Evolutionary conservation across 2,888 invertebrate genomes (phyloP), one percentile per base, ranked within the genome.

Genomic region (Acheta domesticus): DNA sequence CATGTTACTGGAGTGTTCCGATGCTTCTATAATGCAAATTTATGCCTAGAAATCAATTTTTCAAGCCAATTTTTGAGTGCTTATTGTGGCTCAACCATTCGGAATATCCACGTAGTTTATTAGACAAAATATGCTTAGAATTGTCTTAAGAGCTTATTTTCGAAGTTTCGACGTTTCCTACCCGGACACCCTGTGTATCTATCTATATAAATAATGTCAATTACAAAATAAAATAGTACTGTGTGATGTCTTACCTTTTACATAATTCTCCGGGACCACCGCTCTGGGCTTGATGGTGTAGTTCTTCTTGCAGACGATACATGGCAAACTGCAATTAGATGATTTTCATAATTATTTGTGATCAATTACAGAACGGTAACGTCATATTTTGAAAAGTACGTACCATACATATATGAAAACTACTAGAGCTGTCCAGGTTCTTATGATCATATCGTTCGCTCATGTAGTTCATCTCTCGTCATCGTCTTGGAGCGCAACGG

Each of bases 231-330:
- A 36, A 36, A 8, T 8, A 36, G 8, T 36, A 36, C 36, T 36
- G 36, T 36, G 36, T 8, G 5, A 36, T 8, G 50, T 79, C 83
- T 85, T 88, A 93, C 93, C 93, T 91, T 93, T 93, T 81, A 93
- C 91, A 89, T 93, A 93, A 87, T 90, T 90, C 85, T 93, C 91
- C 62, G 93, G 93, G 83, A 92, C 86, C 82, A 93, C 91, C 80
- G 92, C 91, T 83, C 92, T 89, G 19, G 93, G 92, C 85, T 91
- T 91, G 82, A 92, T 86, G 80, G 91, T 91, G 77, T 84, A 83
- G 81, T 86, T 86, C 77, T 84, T 83, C 80, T 84, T 82, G 80
- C 79, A 80, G 11, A 74, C 21, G 76, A 79, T 62, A 21, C 80
- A 77, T 79, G 74, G 21, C 75, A 80, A 36, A 36, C 80, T 80